Conservation (phyloP, 2,888 invertebrate genomes). For the Lymantria monacha region DNA sequence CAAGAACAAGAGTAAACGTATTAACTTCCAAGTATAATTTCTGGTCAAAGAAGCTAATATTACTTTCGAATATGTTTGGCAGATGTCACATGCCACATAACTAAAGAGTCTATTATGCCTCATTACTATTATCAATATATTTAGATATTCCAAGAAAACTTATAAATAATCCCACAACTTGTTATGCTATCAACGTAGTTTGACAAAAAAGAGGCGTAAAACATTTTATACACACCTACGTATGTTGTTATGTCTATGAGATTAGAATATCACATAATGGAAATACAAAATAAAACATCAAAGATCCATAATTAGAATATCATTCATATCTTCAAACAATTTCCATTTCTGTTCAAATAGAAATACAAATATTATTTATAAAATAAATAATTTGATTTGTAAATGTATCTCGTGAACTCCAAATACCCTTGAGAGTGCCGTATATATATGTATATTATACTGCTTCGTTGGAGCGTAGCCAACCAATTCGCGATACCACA, state of each 20-base stretch:
- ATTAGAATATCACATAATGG: too few relatives aligned
- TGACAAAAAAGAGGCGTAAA: neutral
- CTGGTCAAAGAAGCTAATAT: too few relatives aligned
- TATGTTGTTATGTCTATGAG: neutral
- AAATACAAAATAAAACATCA: neutral
- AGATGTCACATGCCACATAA: too few relatives aligned
- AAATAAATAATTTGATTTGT: conserved; percentile 7
- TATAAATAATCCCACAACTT: too few relatives aligned
- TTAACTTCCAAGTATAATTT: too few relatives aligned
- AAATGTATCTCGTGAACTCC: conserved; percentile 44
- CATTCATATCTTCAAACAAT: conserved; percentile 8
- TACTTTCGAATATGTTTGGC: too few relatives aligned
- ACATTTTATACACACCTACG: neutral
- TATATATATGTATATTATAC: conserved; percentile 37
- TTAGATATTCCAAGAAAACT: too few relatives aligned
- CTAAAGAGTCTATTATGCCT: too few relatives aligned
- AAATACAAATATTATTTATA: conserved; percentile 12
- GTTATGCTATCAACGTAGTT: neutral
- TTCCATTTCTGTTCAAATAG: conserved; percentile 6
- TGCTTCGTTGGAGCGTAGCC: conserved; percentile 56
- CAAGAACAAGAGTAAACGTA: too few relatives aligned
- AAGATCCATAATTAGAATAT: conserved; percentile 2
- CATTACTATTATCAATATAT: too few relatives aligned
- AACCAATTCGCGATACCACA: conserved; percentile 55
- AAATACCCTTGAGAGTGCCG: conserved; percentile 62